Conservation (phyloP, 2,797 vertebrate genomes). For the Rousettus madagascariensis region DNA sequence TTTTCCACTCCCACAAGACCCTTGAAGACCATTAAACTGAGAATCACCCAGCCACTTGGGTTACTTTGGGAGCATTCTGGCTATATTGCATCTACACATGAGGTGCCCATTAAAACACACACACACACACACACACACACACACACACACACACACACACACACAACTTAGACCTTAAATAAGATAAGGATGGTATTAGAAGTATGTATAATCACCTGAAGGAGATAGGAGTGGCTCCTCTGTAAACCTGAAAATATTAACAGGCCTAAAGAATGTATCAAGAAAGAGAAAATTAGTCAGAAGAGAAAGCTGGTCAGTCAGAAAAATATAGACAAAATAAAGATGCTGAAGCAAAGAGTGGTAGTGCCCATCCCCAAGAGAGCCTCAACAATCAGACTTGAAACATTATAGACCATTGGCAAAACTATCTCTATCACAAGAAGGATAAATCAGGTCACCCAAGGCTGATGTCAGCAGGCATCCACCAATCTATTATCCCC, state of each 20-base stretch:
- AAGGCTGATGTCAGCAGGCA: not conserved
- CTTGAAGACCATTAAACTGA: not conserved
- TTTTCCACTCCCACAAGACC: not conserved
- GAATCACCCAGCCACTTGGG: not conserved
- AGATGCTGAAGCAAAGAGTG: not conserved
- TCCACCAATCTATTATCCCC: not conserved
- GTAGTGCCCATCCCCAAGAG: not conserved
- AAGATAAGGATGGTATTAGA: not conserved
- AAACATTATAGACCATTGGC: not conserved
- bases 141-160: not conserved
- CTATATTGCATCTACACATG: not conserved
- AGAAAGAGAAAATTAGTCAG: not conserved
- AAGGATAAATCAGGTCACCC: not conserved
- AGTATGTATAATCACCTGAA: not conserved
- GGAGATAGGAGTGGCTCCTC: not conserved
- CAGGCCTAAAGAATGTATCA: not conserved
- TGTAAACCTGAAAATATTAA: not conserved
- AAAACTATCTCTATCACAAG: not conserved
- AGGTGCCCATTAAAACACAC: not conserved
- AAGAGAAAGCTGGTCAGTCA: not conserved
- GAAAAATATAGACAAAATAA: not conserved
- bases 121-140: not conserved
- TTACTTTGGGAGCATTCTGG: not conserved
- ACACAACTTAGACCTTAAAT: not conserved
- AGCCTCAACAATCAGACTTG: not conserved